These are phyloP conservation scores for Drosophila paranaensis DNA, from an alignment of 2,888 invertebrate genomes.

Conservation along the genomic window DNA sequence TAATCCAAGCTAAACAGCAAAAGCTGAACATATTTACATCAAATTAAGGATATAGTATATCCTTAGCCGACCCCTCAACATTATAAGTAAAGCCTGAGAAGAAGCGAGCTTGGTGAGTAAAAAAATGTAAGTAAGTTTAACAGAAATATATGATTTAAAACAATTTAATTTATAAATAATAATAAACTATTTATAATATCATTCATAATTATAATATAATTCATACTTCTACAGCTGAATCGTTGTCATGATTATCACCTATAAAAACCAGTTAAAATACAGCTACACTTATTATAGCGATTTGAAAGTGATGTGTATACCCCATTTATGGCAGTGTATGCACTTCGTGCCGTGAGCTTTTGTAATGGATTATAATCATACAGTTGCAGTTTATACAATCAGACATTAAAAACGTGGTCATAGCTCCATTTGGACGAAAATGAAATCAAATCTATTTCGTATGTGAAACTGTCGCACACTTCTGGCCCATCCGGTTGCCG, in stretches of 20 bases:
- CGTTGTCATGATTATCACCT: background rate
- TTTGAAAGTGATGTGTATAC: background rate
- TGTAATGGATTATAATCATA: slow-evolving; percentile 16
- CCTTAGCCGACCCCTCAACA: no score
- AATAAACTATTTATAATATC: no score
- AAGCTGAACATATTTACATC: no score
- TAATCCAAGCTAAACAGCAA: no score
- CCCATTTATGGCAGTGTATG: slow-evolving; percentile 36
- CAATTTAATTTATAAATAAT: background rate
- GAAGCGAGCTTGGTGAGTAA: no score
- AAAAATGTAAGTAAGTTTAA: background rate
- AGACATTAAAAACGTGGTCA: slow-evolving; percentile 66
- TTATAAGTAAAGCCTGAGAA: no score
- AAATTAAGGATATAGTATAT: no score
- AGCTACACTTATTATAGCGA: background rate
- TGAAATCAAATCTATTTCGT: slow-evolving; percentile 68
- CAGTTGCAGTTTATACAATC: slow-evolving; percentile 51
- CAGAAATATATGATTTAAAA: background rate
- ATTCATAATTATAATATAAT: background rate
- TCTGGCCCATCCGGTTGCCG: slow-evolving; percentile 64
- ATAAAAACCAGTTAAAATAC: background rate
- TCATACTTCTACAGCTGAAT: background rate
- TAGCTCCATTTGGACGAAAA: slow-evolving; percentile 65
- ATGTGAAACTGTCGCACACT: slow-evolving; percentile 64
- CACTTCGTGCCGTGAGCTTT: slow-evolving; percentile 5